Conservation (phyloP, 2,797 vertebrate genomes). For the Eulemur coronatus region DNA sequence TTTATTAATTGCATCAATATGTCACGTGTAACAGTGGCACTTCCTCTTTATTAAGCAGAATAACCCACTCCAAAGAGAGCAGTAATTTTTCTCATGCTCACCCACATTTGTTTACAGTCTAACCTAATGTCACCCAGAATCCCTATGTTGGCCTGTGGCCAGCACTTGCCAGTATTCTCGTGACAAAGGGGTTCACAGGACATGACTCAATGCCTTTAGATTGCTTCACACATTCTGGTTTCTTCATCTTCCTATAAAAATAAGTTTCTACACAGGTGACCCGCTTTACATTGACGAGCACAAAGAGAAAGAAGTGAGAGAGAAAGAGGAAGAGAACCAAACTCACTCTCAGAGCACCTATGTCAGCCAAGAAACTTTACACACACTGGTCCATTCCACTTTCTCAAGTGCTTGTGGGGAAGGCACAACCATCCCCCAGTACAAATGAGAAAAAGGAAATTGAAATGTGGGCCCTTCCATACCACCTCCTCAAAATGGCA, state of each 20-base stretch:
- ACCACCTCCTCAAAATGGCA: not conserved
- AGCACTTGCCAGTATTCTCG: not conserved
- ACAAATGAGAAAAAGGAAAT: not conserved
- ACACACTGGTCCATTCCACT: not conserved
- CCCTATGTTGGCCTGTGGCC: not conserved
- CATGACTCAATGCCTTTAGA: constrained; percentile 42
- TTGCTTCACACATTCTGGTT: constrained; percentile 58
- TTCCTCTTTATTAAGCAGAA: constrained; percentile 37
- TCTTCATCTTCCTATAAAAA: constrained; percentile 58
- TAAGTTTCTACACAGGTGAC: constrained; percentile 39
- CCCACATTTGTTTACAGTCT: constrained; percentile 34
- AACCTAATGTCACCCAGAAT: not conserved
- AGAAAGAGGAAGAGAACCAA: not conserved
- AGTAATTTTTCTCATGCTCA: not conserved
- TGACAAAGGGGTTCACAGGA: constrained; percentile 47
- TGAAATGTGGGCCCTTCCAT: not conserved
- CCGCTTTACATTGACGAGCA: not conserved
- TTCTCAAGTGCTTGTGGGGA: not conserved
- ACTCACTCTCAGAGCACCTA: not conserved
- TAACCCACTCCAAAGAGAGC: not conserved
- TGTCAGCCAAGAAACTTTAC: not conserved
- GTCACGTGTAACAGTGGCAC: not conserved
- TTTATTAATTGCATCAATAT: not conserved
- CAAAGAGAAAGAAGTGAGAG: not conserved
- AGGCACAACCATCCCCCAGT: not conserved